Percentiles rank a stretch among this genome's conserved stretches.
These are phyloP conservation scores for Buathra laborator DNA, from an alignment of 2,888 invertebrate species.

Conservation along the genomic window DNA sequence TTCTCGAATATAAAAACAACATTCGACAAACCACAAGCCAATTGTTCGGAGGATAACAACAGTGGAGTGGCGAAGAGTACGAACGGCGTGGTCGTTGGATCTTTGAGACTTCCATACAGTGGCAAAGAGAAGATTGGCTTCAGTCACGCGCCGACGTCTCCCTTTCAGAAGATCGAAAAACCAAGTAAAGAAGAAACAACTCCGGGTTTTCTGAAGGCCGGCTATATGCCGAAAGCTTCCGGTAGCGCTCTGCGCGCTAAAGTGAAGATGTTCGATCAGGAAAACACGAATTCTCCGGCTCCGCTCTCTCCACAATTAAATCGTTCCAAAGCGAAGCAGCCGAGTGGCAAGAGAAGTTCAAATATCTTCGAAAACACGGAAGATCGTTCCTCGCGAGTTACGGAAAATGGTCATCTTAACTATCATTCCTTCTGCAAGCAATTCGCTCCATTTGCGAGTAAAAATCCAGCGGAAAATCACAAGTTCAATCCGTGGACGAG, in stretches of 20 bases:
- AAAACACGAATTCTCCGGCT: conserved; percentile 8
- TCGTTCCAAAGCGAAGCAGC: conserved; percentile 67
- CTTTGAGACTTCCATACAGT: conserved; percentile 58
- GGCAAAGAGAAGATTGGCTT: conserved; percentile 73
- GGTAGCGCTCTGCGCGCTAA: conserved; percentile 76
- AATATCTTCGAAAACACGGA: conserved; percentile 30
- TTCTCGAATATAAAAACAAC: conserved; percentile 94
- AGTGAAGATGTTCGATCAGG: conserved; percentile 78
- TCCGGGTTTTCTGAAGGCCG: conserved; percentile 71
- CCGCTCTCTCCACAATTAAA: conserved; percentile 36
- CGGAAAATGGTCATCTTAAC: conserved; percentile 76
- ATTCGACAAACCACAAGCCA: conserved; percentile 88
- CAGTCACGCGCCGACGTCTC: conserved; percentile 82
- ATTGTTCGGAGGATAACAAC: conserved; percentile 11
- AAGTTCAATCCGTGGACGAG: conserved; percentile 55
- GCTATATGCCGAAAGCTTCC: conserved; percentile 73
- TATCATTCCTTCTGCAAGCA: conserved; percentile 79
- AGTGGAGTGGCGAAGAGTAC: conserved; percentile 22
- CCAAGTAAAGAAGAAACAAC: conserved; percentile 39
- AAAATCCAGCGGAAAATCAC: conserved; percentile 63
- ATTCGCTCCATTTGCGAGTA: conserved; percentile 70
- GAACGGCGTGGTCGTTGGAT: conserved; percentile 63
- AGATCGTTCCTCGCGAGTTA: conserved; percentile 64
- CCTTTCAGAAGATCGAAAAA: conserved; percentile 80
- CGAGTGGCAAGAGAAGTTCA: conserved; percentile 32